phyloP scores from a whole-genome alignment of 1,140 invertebrate species.

The Drosophila punjabiensis region DNA sequence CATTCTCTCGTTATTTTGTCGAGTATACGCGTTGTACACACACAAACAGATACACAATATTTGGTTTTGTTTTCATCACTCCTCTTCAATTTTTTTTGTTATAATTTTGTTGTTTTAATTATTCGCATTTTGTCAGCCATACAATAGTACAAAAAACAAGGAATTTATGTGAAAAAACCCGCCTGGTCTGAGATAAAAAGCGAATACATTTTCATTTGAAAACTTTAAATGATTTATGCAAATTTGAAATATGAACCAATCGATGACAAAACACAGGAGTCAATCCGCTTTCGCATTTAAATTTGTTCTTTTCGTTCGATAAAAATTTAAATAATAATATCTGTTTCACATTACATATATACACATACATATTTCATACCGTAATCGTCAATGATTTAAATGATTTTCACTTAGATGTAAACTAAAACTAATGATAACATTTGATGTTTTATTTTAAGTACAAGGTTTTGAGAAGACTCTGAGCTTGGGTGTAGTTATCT shows the following conservation, averaged over 20 bases:
- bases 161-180: constrained; percentile 9
- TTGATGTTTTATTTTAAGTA: constrained; percentile 56
- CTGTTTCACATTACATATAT: constrained; percentile 72
- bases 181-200: constrained; percentile 22
- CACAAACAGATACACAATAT: constrained; percentile 72
- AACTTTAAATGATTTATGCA: constrained; percentile 46
- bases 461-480: constrained; percentile 65
- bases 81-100: constrained; percentile 17
- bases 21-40: constrained; percentile 15
- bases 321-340: constrained; percentile 53
- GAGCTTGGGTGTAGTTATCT: constrained; percentile 50
- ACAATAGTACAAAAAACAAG: constrained; percentile 31
- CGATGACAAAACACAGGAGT: constrained; percentile 23
- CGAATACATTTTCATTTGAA: constrained; percentile 21
- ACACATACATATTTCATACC: constrained; percentile 61
- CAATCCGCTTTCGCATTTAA: constrained; percentile 11
- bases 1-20: constrained; percentile 47
- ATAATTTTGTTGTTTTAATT: constrained; percentile 33
- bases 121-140: constrained; percentile 43
- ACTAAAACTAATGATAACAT: constrained; percentile 83
- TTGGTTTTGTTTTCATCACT: constrained; percentile 54
- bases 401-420: constrained; percentile 72
- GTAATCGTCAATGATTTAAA: constrained; percentile 48
- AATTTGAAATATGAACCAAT: constrained; percentile 30
- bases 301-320: constrained; percentile 16